These are phyloP conservation scores for Fundulus diaphanus DNA, from an alignment of 2,797 vertebrate species.

Conservation along the genomic window DNA sequence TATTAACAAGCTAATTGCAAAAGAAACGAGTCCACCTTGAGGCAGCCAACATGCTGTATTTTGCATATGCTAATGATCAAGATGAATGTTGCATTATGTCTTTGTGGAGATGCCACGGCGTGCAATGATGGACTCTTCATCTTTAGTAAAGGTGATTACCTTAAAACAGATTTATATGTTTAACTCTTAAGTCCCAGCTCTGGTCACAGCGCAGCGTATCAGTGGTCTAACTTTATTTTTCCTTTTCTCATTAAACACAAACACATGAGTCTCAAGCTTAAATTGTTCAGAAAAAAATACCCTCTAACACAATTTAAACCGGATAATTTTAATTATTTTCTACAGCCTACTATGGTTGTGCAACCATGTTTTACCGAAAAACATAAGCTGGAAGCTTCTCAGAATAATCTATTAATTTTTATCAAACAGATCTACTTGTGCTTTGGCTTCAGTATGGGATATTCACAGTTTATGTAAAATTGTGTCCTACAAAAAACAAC, in stretches of 20 bases:
- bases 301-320: not conserved
- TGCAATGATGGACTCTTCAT: conserved; percentile 19
- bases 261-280: not conserved
- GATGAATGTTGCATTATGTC: conserved; percentile 29
- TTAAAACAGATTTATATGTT: not conserved
- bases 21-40: conserved; percentile 44
- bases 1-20: conserved; percentile 44
- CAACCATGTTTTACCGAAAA: not conserved
- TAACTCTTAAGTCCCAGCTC: not conserved
- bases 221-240: not conserved
- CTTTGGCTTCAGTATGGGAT: too few species aligned
- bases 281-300: not conserved
- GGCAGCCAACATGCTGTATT: conserved; percentile 30
- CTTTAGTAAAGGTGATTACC: conserved; percentile 19
- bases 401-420: not conserved
- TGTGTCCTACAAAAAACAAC: not conserved
- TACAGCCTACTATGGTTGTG: not conserved
- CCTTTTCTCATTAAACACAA: not conserved
- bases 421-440: not conserved
- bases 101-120: not conserved
- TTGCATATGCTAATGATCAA: conserved; percentile 58
- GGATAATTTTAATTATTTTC: too few species aligned
- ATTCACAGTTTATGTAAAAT: not conserved
- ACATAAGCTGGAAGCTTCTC: not conserved
- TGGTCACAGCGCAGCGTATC: not conserved